phyloP scores from a whole-genome alignment of 1,140 invertebrate genomes.

The Orchesella cincta region DNA sequence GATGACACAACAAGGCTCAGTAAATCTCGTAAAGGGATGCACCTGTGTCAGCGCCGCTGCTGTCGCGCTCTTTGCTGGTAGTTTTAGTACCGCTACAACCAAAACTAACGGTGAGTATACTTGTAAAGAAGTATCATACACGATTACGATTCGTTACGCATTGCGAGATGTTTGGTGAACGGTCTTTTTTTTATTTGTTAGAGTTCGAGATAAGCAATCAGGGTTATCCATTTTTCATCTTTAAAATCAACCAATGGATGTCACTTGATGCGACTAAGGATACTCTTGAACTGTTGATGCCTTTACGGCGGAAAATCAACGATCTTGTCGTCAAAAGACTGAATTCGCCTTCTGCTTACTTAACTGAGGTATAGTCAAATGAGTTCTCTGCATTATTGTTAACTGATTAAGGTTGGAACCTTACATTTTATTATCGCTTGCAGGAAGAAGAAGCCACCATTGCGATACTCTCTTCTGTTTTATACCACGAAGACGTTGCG shows the following conservation, averaged over 20 bases:
- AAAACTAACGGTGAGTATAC: neutral
- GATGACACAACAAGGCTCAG: constrained; percentile 67
- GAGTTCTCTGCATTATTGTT: neutral
- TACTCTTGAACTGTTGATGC: neutral
- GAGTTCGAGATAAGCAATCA: no score
- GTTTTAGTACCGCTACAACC: neutral
- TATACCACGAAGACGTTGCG: constrained; percentile 72
- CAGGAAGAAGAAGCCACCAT: constrained; percentile 73
- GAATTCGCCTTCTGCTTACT: neutral
- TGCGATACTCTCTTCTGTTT: constrained; percentile 66
- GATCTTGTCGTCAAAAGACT: constrained; percentile 10
- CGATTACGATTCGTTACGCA: no score
- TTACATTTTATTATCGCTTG: constrained; percentile 37
- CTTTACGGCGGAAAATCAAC: neutral
- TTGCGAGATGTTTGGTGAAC: no score
- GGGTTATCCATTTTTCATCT: no score
- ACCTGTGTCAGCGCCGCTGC: constrained; percentile 77
- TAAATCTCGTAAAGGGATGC: constrained; percentile 70
- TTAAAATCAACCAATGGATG: constrained; percentile 20
- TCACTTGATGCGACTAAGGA: neutral
- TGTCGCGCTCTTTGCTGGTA: constrained; percentile 75
- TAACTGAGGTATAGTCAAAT: neutral
- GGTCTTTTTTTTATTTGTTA: no score
- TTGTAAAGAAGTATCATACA: no score
- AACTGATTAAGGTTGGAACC: no score